Base-by-base conservation (phyloP, 2,888 invertebrate species). In the Phasia obesa region DNA sequence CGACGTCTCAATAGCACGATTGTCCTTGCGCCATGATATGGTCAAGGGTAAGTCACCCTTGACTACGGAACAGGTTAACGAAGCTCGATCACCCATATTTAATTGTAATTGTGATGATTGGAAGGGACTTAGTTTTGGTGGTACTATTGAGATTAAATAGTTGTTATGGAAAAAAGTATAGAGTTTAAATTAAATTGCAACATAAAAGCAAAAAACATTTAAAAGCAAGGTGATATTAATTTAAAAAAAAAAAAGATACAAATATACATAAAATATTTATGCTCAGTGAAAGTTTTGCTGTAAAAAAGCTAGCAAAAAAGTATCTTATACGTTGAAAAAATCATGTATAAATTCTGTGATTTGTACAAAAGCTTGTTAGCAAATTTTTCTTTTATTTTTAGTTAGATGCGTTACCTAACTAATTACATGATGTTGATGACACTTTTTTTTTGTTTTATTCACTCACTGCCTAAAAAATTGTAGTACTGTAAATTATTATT, bases 11-110 rank as follows among this genome's bases (percentile, higher is more conserved):
- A 95, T 92, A 80, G 93, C 92, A 23, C 94, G 93, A 86, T 93
- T 94, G 88, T 96, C 95, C 92, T 96, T 96, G 86, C 94, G 93
- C 96, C 96, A 96, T 51, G 93, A 93, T 86, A 96, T 95, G 84
- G 94, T 94, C 86, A 96, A 92, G 47, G 96, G 96, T 85, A 94
- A 92, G 91, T 96, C 96, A 70, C 96, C 95, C 88, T 95, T 94
- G 73, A 94, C 94, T 86, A 95, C 95, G 49, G 95, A 94, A 90
- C 95, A 95, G 85, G 95, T 95, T 85, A 95, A 91, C 67, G 94
- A 95, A 85, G 95, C 94, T 67, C 95, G 93, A 89, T 95, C 95
- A 82, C 95, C 95, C 87, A 95, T 94, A 88, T 95, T 94, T 77
- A 95, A 92, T 86, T 94, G 94, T 86, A 94, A 93, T 88, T 94